Percentiles rank a stretch among this genome's conserved stretches.
Evolutionary conservation across 1,140 invertebrate species (phyloP).

Genomic region (Battus philenor): DNA sequence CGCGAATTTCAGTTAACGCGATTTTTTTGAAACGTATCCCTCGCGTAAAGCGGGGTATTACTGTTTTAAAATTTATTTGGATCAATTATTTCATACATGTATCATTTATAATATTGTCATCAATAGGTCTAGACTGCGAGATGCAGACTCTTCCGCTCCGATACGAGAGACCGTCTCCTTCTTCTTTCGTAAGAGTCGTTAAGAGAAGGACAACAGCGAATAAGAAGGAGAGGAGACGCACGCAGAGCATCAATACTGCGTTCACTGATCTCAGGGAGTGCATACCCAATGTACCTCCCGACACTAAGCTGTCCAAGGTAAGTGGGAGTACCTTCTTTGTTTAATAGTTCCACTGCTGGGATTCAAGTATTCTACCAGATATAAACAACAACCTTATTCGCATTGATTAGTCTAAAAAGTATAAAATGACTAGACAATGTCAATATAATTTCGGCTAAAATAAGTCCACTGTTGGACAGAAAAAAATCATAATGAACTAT

Average conservation of each 20-base stretch:
- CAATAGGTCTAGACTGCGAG: conserved; percentile 52
- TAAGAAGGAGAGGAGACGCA: conserved; percentile 94
- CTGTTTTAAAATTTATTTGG: too few relatives aligned
- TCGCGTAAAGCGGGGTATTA: too few relatives aligned
- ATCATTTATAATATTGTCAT: not conserved
- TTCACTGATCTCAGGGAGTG: conserved; percentile 94
- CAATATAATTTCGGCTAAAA: too few relatives aligned
- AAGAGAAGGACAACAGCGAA: conserved; percentile 90
- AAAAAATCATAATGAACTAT: too few relatives aligned
- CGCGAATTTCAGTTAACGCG: too few relatives aligned
- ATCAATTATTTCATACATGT: too few relatives aligned
- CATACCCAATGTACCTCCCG: conserved; percentile 96
- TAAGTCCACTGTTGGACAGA: too few relatives aligned
- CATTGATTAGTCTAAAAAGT: too few relatives aligned
- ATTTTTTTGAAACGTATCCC: too few relatives aligned
- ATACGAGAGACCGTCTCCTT: conserved; percentile 47
- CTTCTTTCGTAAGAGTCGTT: conserved; percentile 78
- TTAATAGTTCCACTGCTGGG: not conserved
- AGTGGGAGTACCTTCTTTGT: conserved; percentile 7
- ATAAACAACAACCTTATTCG: too few relatives aligned
- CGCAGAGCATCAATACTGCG: conserved; percentile 96
- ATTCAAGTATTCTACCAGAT: too few relatives aligned
- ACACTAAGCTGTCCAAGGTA: conserved; percentile 94
- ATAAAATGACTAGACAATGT: too few relatives aligned
- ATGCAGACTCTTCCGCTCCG: conserved; percentile 46